Conservation (phyloP, 2,113 vertebrate genomes). For the Collichthys lucidus region DNA sequence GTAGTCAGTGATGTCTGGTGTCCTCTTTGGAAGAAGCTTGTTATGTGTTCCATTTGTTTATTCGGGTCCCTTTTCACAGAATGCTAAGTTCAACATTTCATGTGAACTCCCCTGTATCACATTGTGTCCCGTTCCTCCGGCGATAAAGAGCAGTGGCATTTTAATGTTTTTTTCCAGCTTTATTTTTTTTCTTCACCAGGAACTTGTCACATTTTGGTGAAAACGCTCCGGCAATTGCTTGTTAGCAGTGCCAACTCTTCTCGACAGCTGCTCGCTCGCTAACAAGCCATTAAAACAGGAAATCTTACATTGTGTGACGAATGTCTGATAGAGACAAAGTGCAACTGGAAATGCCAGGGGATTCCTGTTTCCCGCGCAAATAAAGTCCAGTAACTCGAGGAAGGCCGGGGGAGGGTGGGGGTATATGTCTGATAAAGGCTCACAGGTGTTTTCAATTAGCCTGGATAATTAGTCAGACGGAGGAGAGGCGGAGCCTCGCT, state of each 20-base stretch:
- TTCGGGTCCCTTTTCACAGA: neutral
- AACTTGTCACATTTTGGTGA: constrained; percentile 45
- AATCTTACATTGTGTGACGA: constrained; percentile 10
- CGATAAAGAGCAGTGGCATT: constrained; percentile 15
- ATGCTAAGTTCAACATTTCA: no score
- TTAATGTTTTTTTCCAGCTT: constrained; percentile 22
- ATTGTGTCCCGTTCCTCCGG: neutral
- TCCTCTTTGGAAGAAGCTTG: neutral
- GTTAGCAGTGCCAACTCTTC: constrained; percentile 42
- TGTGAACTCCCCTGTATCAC: no score
- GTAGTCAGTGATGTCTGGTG: neutral
- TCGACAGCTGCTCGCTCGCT: constrained; percentile 24
- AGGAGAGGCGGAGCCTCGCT: neutral
- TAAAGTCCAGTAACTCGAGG: constrained; percentile 14
- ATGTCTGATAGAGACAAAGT: constrained; percentile 34
- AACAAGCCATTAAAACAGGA: constrained; percentile 67
- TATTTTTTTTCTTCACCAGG: constrained; percentile 30
- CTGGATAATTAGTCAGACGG: neutral
- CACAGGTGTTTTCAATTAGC: neutral
- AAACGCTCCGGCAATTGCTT: constrained; percentile 41
- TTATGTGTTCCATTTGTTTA: neutral
- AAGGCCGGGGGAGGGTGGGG: no score
- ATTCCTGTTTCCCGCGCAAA: constrained; percentile 8
- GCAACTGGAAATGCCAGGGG: constrained; percentile 37
- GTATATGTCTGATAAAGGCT: neutral